These are phyloP conservation scores for Rhinichthys osculus DNA, from an alignment of 2,797 vertebrate genomes.

Conservation along the genomic window DNA sequence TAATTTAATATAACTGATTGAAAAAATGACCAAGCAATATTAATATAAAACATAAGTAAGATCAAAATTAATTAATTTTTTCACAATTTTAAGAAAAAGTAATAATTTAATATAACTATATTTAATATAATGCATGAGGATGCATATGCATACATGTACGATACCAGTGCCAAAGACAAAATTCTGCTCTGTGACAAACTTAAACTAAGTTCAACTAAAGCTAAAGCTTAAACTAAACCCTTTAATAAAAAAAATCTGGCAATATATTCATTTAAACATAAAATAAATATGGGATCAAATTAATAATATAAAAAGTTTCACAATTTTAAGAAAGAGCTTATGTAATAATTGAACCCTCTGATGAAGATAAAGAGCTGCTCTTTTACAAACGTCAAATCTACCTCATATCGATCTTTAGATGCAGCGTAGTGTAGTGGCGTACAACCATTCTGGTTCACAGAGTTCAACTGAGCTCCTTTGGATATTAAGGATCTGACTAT, in stretches of 20 bases:
- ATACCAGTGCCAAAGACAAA: neutral
- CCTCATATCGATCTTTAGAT: constrained; percentile 94
- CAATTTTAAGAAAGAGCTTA: neutral
- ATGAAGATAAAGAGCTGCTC: too few species aligned
- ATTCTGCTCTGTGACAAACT: neutral
- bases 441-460: constrained; percentile 93
- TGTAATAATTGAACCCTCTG: neutral
- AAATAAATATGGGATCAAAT: neutral
- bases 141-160: neutral
- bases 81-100: neutral
- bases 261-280: neutral
- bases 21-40: too few species aligned
- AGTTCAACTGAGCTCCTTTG: constrained; percentile 90
- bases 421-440: constrained; percentile 95
- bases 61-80: too few species aligned
- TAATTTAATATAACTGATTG: neutral
- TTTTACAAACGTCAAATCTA: constrained; percentile 58
- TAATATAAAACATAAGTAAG: neutral
- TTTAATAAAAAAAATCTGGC: neutral
- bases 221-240: neutral
- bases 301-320: neutral
- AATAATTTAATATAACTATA: neutral
- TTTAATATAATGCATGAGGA: neutral
- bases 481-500: constrained; percentile 89
- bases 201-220: too few species aligned